Percentiles rank a stretch among this genome's conserved stretches.
These are phyloP conservation scores for Aleadryas rufinucha DNA, from an alignment of 2,113 vertebrate genomes.

Conservation along the genomic window DNA sequence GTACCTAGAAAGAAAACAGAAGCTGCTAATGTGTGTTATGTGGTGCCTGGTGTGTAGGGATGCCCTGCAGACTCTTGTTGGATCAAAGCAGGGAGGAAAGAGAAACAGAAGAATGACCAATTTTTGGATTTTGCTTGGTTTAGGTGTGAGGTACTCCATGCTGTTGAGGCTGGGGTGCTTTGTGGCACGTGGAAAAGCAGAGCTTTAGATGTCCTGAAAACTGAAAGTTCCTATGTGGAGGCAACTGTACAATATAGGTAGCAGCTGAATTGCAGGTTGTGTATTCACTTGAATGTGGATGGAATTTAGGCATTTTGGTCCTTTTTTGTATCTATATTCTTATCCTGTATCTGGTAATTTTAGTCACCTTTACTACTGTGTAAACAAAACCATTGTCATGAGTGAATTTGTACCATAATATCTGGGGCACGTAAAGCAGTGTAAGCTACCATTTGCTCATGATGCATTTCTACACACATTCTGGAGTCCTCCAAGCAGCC, in stretches of 20 bases:
- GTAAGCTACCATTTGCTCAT: neutral
- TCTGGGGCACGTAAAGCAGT: neutral
- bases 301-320: neutral
- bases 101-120: neutral
- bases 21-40: neutral
- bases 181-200: neutral
- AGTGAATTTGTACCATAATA: neutral
- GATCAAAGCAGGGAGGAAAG: neutral
- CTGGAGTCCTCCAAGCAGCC: neutral
- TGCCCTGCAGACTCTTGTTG: neutral
- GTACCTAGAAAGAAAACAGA: neutral
- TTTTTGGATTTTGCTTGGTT: neutral
- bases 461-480: neutral
- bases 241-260: neutral
- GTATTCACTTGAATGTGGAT: neutral
- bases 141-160: neutral
- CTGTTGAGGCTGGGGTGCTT: neutral
- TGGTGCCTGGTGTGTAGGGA: neutral
- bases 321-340: neutral
- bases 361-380: neutral
- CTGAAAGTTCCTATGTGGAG: neutral
- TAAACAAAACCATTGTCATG: neutral
- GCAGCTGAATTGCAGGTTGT: neutral
- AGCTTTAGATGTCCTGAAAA: neutral
- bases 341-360: neutral